Conservation (phyloP, 2,888 invertebrate genomes). For the Cheilosia grossa region DNA sequence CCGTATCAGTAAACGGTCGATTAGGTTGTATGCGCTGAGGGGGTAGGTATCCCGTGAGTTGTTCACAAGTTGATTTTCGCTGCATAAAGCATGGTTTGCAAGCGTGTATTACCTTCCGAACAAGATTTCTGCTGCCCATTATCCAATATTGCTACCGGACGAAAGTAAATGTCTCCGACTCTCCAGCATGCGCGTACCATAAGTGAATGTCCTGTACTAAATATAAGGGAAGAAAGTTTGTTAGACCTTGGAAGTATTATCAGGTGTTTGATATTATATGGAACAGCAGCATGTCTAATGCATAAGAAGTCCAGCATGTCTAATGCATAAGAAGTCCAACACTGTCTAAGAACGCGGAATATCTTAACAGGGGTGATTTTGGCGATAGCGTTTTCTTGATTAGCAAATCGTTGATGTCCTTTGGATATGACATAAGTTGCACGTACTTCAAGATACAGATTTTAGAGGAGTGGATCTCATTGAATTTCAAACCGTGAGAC, state of each 20-base stretch:
- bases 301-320: not conserved
- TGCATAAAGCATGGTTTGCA: slow-evolving; percentile 53
- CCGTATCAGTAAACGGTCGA: slow-evolving; percentile 18
- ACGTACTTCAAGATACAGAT: slow-evolving; percentile 10
- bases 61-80: slow-evolving; percentile 19
- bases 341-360: not conserved
- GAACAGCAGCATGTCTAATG: slow-evolving; percentile 1
- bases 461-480: not conserved
- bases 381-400: not conserved
- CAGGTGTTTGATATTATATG: not conserved
- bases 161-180: slow-evolving; percentile 10
- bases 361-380: not conserved
- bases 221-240: not conserved
- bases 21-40: slow-evolving; percentile 21
- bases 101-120: not conserved
- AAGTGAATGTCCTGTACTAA: not conserved
- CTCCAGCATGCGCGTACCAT: slow-evolving; percentile 1
- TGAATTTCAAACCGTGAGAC: no score
- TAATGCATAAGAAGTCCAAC: slow-evolving; percentile 3
- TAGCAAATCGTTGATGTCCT: slow-evolving; percentile 6
- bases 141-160: slow-evolving; percentile 4
- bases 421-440: slow-evolving; percentile 4
- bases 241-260: no score
- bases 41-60: slow-evolving; percentile 30
- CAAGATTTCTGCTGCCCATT: slow-evolving; percentile 12